Conservation (phyloP, 2,113 vertebrate species). For the Nematolebias whitei region DNA sequence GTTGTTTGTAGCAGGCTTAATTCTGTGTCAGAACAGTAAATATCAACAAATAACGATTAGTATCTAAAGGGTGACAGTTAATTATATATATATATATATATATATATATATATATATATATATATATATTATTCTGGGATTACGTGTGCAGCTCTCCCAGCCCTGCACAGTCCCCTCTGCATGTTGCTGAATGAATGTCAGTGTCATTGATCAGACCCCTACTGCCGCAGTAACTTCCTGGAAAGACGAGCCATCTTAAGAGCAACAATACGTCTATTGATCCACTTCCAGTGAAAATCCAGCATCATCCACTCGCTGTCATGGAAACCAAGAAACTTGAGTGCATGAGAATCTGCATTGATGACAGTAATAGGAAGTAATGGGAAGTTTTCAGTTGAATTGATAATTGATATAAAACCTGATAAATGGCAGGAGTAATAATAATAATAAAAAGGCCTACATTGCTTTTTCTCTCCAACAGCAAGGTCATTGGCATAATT, state of each 20-base stretch:
- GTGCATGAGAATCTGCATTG: slow-evolving; percentile 6
- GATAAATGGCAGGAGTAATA: slow-evolving; percentile 15
- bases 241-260: slow-evolving; percentile 61
- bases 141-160: neutral
- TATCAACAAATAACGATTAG: no score
- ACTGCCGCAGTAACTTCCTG: slow-evolving; percentile 70
- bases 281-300: slow-evolving; percentile 61
- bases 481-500: slow-evolving; percentile 21
- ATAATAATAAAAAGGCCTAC: neutral
- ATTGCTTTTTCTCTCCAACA: neutral
- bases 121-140: neutral
- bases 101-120: no score
- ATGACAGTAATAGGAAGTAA: no score
- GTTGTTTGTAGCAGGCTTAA: no score
- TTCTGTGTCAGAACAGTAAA: no score
- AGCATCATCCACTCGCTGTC: slow-evolving; percentile 58
- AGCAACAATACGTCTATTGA: slow-evolving; percentile 74
- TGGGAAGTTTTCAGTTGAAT: neutral
- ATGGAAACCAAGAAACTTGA: slow-evolving; percentile 52
- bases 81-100: no score
- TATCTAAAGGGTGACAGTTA: no score
- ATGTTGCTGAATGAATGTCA: slow-evolving; percentile 55
- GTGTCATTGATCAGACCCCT: slow-evolving; percentile 71
- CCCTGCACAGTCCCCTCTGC: neutral
- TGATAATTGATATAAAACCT: neutral